Percentiles rank a stretch among this genome's conserved stretches.
These are phyloP conservation scores for Athene noctua DNA, from an alignment of 2,113 vertebrate species.

Conservation along the genomic window DNA sequence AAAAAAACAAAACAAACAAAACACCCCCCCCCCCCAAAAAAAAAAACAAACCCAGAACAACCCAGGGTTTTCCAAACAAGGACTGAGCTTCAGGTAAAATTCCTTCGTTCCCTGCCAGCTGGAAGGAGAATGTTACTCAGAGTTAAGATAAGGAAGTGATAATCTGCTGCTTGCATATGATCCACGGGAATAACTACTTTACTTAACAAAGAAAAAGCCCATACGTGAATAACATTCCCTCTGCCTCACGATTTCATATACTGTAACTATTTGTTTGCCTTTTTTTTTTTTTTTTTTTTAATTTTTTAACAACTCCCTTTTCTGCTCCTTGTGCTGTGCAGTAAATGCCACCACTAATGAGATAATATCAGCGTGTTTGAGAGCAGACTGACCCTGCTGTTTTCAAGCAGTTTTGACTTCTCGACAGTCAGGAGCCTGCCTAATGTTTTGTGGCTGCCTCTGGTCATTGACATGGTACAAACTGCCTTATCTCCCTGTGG, in stretches of 20 bases:
- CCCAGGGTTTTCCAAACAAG: background rate
- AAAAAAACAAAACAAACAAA: background rate
- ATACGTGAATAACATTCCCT: background rate
- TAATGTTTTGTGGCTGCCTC: slow-evolving; percentile 72
- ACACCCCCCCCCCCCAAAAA: no score
- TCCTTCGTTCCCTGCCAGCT: background rate
- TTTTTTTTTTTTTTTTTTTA: background rate
- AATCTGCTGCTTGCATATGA: background rate
- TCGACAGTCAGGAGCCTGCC: slow-evolving; percentile 73
- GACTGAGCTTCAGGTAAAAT: background rate
- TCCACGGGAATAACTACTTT: background rate
- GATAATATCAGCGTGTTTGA: slow-evolving; percentile 69
- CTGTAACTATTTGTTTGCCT: background rate
- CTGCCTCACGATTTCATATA: background rate
- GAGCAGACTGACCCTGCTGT: slow-evolving; percentile 65
- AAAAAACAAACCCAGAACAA: background rate
- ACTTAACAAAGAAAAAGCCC: background rate
- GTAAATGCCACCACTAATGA: slow-evolving; percentile 69
- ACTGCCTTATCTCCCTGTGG: slow-evolving; percentile 67
- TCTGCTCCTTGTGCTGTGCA: slow-evolving; percentile 27
- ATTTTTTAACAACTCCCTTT: slow-evolving; percentile 14
- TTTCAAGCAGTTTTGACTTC: slow-evolving; percentile 59
- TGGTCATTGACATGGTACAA: slow-evolving; percentile 73
- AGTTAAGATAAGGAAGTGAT: background rate
- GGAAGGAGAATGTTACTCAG: background rate